A percentile compares a stretch with the other conserved stretches of the same genome.
phyloP scores from a whole-genome alignment of 2,797 vertebrate species.

The Taenioides sp. region DNA sequence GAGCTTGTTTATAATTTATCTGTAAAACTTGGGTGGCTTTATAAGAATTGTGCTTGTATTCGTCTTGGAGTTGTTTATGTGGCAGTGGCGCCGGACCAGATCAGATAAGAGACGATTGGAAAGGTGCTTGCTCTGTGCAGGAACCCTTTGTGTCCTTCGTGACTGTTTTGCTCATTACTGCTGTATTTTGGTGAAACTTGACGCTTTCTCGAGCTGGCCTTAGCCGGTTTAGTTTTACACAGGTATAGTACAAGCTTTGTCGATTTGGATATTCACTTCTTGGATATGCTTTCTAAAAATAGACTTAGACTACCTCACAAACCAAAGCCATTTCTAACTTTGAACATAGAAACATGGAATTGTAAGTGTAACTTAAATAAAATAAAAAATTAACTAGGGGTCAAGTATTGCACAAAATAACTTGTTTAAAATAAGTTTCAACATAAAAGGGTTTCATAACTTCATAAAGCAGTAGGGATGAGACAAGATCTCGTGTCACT shows the following conservation, averaged over 20 bases:
- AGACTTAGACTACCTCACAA: no score
- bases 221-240: background rate
- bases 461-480: background rate
- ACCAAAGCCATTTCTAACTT: background rate
- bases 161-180: slow-evolving; percentile 29
- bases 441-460: background rate
- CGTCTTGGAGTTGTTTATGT: slow-evolving; percentile 63
- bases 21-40: slow-evolving; percentile 50
- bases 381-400: no score
- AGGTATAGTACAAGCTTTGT: background rate
- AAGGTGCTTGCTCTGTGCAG: slow-evolving; percentile 21
- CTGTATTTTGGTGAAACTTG: slow-evolving; percentile 1
- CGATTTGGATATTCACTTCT: background rate
- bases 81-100: slow-evolving; percentile 53
- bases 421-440: no score
- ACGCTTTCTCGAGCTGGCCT: background rate
- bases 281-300: background rate
- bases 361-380: background rate
- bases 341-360: background rate
- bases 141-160: slow-evolving; percentile 23
- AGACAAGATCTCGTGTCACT: no score
- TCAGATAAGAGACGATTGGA: slow-evolving; percentile 60
- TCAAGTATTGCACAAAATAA: no score
- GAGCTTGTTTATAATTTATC: slow-evolving; percentile 49
- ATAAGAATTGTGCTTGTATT: slow-evolving; percentile 51